A percentile compares a stretch with the other conserved stretches of the same genome.
phyloP scores from a whole-genome alignment of 1,140 invertebrate species.

The Kradibia gibbosae region DNA sequence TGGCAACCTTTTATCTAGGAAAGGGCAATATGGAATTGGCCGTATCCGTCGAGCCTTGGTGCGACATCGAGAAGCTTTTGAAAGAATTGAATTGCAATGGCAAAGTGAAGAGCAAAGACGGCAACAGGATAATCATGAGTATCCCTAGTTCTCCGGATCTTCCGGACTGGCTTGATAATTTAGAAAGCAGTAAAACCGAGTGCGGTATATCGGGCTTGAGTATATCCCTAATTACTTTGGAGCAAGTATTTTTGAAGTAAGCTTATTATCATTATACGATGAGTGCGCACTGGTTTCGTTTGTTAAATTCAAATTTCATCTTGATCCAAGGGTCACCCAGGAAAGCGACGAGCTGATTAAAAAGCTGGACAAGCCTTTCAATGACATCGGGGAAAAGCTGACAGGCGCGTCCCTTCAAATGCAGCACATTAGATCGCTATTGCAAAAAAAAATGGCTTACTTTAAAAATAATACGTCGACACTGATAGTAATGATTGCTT shows the following conservation, averaged over 20 bases:
- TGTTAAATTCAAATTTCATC: background rate
- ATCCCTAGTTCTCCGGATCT: conserved; percentile 72
- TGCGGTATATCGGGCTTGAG: conserved; percentile 84
- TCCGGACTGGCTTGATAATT: conserved; percentile 75
- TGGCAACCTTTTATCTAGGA: conserved; percentile 57
- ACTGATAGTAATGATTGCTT: conserved; percentile 57
- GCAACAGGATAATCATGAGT: conserved; percentile 66
- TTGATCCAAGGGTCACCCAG: conserved; percentile 42
- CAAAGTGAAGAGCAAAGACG: conserved; percentile 58
- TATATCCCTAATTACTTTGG: conserved; percentile 86
- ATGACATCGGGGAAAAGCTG: conserved; percentile 53
- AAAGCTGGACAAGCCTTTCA: conserved; percentile 54
- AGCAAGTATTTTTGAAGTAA: conserved; percentile 90
- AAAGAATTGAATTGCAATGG: conserved; percentile 57
- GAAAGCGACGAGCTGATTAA: conserved; percentile 57
- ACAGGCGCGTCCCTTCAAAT: conserved; percentile 54
- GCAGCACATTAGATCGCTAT: conserved; percentile 60
- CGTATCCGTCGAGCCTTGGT: conserved; percentile 62
- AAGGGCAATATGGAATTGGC: conserved; percentile 70
- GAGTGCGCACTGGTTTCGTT: too few relatives aligned
- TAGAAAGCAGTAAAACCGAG: conserved; percentile 76
- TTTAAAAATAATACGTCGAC: conserved; percentile 61
- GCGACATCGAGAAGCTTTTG: conserved; percentile 58
- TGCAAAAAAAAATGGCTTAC: conserved; percentile 64
- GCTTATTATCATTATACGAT: conserved; percentile 43